Conservation (phyloP, 2,113 vertebrate genomes). For the Brachyistius frenatus region DNA sequence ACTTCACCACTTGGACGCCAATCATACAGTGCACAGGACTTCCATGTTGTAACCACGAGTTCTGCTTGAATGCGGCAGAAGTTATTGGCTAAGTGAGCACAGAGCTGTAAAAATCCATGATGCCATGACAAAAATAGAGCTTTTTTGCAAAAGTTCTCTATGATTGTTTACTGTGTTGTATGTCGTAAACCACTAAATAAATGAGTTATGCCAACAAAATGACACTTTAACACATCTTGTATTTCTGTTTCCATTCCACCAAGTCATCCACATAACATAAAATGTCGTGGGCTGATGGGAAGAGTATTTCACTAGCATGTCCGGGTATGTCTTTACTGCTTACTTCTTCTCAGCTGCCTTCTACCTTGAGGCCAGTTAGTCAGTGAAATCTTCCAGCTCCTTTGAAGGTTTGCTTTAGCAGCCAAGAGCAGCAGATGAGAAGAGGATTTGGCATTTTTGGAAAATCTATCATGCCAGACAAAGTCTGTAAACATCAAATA, state of each 20-base stretch:
- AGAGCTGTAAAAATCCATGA: too few species aligned
- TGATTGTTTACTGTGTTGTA: too few species aligned
- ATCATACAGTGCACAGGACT: too few species aligned
- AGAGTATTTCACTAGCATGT: conserved; percentile 16
- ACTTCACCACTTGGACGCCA: too few species aligned
- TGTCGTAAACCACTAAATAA: too few species aligned
- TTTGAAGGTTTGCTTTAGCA: conserved; percentile 54
- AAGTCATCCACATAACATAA: not conserved
- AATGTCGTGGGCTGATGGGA: conserved; percentile 2
- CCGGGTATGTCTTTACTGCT: conserved; percentile 5
- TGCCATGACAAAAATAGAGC: too few species aligned
- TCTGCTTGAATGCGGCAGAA: too few species aligned
- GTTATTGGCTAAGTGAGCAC: too few species aligned
- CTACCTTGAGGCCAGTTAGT: conserved; percentile 48
- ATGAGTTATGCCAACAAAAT: not conserved
- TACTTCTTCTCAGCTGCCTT: conserved; percentile 27
- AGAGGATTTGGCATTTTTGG: conserved; percentile 41
- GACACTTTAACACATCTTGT: not conserved
- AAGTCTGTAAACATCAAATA: conserved; percentile 46
- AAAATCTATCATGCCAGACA: conserved; percentile 34
- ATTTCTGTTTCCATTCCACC: not conserved
- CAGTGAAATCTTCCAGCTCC: conserved; percentile 37
- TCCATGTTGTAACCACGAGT: too few species aligned
- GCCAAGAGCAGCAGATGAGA: conserved; percentile 34
- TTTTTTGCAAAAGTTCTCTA: too few species aligned